These are phyloP conservation scores for Phenacoccus solenopsis DNA, from an alignment of 1,140 invertebrate species.

Conservation along the genomic window DNA sequence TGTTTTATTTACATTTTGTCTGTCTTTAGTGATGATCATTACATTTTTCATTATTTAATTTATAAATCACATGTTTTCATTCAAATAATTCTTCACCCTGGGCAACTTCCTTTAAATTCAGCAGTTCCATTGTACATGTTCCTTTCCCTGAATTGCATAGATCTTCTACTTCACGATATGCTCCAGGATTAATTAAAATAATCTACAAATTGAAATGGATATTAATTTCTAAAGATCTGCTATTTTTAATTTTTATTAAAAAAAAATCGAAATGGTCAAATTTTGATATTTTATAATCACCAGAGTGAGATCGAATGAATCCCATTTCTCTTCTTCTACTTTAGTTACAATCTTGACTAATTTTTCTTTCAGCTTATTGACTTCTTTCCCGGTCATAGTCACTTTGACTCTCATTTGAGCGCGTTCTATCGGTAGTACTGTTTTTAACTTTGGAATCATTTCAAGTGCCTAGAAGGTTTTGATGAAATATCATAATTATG, in stretches of 20 bases:
- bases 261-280: background rate
- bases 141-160: slow-evolving; percentile 72
- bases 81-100: slow-evolving; percentile 72
- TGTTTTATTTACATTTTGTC: background rate
- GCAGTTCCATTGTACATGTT: slow-evolving; percentile 68
- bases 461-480: slow-evolving; percentile 57
- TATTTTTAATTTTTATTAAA: background rate
- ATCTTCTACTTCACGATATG: slow-evolving; percentile 77
- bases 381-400: slow-evolving; percentile 60
- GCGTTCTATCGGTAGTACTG: slow-evolving; percentile 77
- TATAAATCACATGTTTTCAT: slow-evolving; percentile 19
- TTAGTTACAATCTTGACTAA: slow-evolving; percentile 52
- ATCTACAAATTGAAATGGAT: slow-evolving; percentile 41
- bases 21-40: background rate
- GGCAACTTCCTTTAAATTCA: slow-evolving; percentile 82
- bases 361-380: slow-evolving; percentile 64
- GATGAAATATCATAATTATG: background rate
- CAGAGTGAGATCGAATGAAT: slow-evolving; percentile 58
- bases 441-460: slow-evolving; percentile 80
- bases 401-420: slow-evolving; percentile 89
- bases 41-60: background rate
- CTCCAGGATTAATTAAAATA: slow-evolving; percentile 84
- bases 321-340: slow-evolving; percentile 71
- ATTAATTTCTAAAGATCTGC: slow-evolving; percentile 21
- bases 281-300: slow-evolving; percentile 28